These are phyloP conservation scores for Calyptommatus sinebrachiatus DNA, from an alignment of 2,113 vertebrate species.

Conservation along the genomic window DNA sequence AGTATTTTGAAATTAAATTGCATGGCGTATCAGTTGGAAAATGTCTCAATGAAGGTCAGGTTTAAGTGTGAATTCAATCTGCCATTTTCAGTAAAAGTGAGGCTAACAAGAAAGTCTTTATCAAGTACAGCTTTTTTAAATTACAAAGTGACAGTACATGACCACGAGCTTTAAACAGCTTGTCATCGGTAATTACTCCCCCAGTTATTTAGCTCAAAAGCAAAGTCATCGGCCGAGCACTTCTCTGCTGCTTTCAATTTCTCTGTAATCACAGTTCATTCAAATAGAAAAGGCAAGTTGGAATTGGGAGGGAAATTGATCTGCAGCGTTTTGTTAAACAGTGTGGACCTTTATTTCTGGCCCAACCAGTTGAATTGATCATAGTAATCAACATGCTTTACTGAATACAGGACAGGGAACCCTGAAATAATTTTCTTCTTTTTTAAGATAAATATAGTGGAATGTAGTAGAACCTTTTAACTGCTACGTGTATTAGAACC, in stretches of 20 bases:
- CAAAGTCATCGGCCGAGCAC: neutral
- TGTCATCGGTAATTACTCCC: constrained; percentile 33
- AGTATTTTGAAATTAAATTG: neutral
- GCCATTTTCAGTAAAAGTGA: constrained; percentile 23
- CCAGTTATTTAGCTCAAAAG: constrained; percentile 20
- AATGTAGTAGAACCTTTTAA: too few species aligned
- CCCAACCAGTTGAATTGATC: constrained; percentile 46
- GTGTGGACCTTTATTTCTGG: constrained; percentile 38
- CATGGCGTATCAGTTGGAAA: neutral
- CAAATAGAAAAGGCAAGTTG: neutral
- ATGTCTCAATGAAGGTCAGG: constrained; percentile 8
- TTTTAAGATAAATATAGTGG: constrained; percentile 35
- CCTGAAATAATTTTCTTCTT: constrained; percentile 54
- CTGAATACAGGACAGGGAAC: constrained; percentile 55
- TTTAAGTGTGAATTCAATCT: constrained; percentile 14
- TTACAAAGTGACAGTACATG: constrained; percentile 26
- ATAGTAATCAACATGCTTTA: constrained; percentile 58
- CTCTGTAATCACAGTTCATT: constrained; percentile 28
- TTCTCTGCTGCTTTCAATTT: constrained; percentile 27
- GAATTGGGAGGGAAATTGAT: constrained; percentile 37
- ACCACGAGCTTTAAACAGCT: constrained; percentile 22
- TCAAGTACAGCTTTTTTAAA: neutral
- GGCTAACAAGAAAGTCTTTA: constrained; percentile 24
- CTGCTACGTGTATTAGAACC: too few species aligned
- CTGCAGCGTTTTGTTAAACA: constrained; percentile 21